phyloP scores from a whole-genome alignment of 1,140 invertebrate species.

The Bilobella aurantiaca region DNA sequence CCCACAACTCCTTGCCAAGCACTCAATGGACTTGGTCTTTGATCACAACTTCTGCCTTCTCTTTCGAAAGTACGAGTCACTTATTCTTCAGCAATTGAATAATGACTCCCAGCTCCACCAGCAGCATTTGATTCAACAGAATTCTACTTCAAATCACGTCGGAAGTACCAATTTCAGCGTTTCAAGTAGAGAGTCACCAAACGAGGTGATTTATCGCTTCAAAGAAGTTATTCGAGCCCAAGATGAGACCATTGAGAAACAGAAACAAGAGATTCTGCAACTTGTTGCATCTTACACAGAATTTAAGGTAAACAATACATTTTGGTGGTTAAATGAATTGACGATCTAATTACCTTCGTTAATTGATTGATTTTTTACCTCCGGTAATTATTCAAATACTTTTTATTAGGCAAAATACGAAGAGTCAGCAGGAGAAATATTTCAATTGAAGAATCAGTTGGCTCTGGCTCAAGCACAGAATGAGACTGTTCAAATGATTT shows the following conservation, averaged over 20 bases:
- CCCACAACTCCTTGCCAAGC: slow-evolving; percentile 70
- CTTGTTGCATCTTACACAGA: slow-evolving; percentile 19
- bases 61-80: slow-evolving; percentile 58
- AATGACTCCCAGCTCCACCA: not conserved
- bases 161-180: slow-evolving; percentile 16
- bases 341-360: no score
- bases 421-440: slow-evolving; percentile 58
- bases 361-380: slow-evolving; percentile 53
- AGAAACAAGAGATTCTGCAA: slow-evolving; percentile 25
- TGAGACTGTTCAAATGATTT: slow-evolving; percentile 34
- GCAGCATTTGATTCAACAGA: not conserved
- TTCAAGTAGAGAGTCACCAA: slow-evolving; percentile 43
- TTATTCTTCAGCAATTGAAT: slow-evolving; percentile 25
- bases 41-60: slow-evolving; percentile 93
- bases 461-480: slow-evolving; percentile 67
- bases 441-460: slow-evolving; percentile 76
- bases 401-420: slow-evolving; percentile 56
- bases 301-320: slow-evolving; percentile 22
- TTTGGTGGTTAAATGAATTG: no score
- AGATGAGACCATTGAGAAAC: slow-evolving; percentile 25
- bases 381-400: slow-evolving; percentile 65
- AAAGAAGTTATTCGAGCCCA: slow-evolving; percentile 50
- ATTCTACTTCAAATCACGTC: not conserved
- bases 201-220: slow-evolving; percentile 60
- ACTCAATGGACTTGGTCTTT: slow-evolving; percentile 68